Percentiles rank a stretch among this genome's conserved stretches.
phyloP scores from a whole-genome alignment of 2,797 vertebrate species.

The Tinamus major region DNA sequence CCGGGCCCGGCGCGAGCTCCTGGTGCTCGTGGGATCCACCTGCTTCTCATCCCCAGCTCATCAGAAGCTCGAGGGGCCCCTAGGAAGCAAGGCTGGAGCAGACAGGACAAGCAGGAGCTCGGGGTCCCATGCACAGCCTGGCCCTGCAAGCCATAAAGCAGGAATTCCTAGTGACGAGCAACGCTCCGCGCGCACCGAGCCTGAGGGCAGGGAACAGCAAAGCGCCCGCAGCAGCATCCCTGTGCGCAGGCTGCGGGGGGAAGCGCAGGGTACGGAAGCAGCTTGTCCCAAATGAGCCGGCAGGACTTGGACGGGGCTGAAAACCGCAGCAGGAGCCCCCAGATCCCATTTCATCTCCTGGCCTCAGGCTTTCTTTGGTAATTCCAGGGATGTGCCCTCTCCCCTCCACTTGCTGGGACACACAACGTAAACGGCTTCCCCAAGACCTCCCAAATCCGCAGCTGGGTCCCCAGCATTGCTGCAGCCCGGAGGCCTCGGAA shows the following conservation, averaged over 20 bases:
- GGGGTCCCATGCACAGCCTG: not conserved
- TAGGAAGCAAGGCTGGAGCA: not conserved
- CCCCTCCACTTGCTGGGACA: not conserved
- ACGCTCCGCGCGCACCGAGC: not conserved
- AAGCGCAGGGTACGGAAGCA: accelerated
- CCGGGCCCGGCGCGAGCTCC: no score
- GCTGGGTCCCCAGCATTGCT: not conserved
- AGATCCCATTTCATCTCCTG: not conserved
- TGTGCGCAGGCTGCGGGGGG: not conserved
- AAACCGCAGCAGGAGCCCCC: not conserved
- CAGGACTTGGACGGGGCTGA: not conserved
- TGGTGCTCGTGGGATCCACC: no score
- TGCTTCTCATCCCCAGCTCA: not conserved
- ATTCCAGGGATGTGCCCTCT: not conserved
- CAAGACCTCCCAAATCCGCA: not conserved
- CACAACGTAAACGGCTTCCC: accelerated
- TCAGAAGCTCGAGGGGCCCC: not conserved
- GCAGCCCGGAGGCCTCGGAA: not conserved
- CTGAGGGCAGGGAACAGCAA: not conserved
- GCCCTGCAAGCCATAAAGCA: not conserved
- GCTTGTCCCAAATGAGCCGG: not conserved
- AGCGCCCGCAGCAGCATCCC: not conserved
- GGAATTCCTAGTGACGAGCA: not conserved
- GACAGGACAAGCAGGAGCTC: not conserved
- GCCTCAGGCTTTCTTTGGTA: not conserved